These are phyloP conservation scores for Cyanocitta stelleri DNA, from an alignment of 2,113 vertebrate genomes.

Conservation along the genomic window DNA sequence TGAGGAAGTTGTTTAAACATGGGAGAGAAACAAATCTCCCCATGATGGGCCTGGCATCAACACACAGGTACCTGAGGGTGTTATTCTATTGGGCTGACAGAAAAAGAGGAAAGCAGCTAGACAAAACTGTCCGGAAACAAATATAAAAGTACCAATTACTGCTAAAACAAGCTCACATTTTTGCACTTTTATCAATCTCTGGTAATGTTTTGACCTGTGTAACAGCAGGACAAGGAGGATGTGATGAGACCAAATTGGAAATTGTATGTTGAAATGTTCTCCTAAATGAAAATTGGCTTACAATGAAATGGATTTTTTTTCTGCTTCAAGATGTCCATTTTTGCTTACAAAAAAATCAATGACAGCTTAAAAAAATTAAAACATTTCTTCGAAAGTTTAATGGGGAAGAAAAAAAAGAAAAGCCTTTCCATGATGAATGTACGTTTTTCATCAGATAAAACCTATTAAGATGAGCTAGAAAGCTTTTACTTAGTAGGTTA, in stretches of 20 bases:
- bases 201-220: not conserved
- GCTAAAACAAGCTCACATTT: not conserved
- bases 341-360: conserved; percentile 54
- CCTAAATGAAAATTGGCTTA: conserved; percentile 19
- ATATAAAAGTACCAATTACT: not conserved
- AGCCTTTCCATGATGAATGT: not conserved
- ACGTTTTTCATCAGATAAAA: conserved; percentile 47
- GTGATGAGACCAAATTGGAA: not conserved
- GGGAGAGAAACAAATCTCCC: not conserved
- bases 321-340: conserved; percentile 29
- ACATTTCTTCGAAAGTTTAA: conserved; percentile 44
- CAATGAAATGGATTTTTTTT: conserved; percentile 14
- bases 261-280: not conserved
- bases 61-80: fast-evolving
- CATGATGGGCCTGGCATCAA: not conserved
- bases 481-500: conserved; percentile 48
- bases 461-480: conserved; percentile 46
- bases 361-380: conserved; percentile 42
- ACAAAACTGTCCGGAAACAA: not conserved
- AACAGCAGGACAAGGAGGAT: not conserved
- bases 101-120: not conserved
- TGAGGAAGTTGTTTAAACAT: not conserved
- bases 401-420: conserved; percentile 3
- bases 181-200: not conserved
- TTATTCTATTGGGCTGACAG: not conserved